Base-by-base conservation (phyloP, 2,113 vertebrate genomes). In the Eulemur macaco region DNA sequence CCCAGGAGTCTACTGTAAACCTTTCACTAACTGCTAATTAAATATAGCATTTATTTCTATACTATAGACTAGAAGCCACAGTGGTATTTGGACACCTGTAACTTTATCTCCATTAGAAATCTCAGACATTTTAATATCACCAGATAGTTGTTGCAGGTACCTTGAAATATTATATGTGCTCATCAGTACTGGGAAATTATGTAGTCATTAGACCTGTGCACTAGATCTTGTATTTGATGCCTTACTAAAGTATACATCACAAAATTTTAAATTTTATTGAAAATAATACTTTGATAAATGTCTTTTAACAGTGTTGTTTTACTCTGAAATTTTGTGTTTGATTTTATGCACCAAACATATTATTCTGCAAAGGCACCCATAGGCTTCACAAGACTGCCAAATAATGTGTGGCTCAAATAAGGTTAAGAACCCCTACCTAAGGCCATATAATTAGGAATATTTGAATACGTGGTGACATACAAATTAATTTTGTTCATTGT, bases 131-230 rank as follows among this genome's bases (percentile, higher is more conserved):
- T 80, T 91, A 71, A 74, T 42, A 60, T 54, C 29, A 66, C 4
- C 52, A 2, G 15, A 27, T 39, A 88, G 4, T 58, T 50, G 29
- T 71, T 63, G 1, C 12, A 94, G 42, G 50, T 27, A 58, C 2
- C 42, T 88, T 63, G 37, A 83, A 96, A 88, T 89, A 94, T 42
- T 68, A 78, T 85, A 66, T 74, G 29, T 89, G 8, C 15, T 93
- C 73, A 89, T 68, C 34, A 68, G 20, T 66, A 52, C 34, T 50
- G 73, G 37, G 78, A 85, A 90, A 23, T 81, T 86, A 77, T 39
- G 23, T 10, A 39, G 18, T 60, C 21, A 52, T 73, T 47, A 47
- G 60, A 9, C 29, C 34, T 68, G 10, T 74, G 14, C 6, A 68
- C 15, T 74, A 68, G 17, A 27, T 91, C 50, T 80, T 94, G 17